Evolutionary conservation across 2,888 invertebrate species (phyloP).

Genomic region (Ophion ellenae): DNA sequence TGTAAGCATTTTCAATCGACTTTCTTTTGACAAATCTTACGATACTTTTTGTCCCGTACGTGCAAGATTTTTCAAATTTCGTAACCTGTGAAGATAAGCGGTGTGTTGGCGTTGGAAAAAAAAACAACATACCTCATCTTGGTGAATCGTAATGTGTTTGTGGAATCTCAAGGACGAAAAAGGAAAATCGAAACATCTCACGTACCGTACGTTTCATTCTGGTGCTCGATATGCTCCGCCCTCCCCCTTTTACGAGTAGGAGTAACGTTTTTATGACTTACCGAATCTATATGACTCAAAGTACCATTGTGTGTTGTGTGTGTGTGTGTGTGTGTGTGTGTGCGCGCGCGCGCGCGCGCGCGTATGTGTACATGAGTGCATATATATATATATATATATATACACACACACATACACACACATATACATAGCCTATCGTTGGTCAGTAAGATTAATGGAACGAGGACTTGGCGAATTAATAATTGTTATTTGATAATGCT

Average conservation of each 20-base stretch:
- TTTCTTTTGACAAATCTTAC: slow-evolving; percentile 33
- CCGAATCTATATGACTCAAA: slow-evolving; percentile 74
- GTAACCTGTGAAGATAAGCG: background rate
- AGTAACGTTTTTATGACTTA: slow-evolving; percentile 71
- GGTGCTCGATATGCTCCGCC: slow-evolving; percentile 80
- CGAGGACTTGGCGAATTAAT: slow-evolving; percentile 77
- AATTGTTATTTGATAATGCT: slow-evolving; percentile 79
- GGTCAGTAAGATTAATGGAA: slow-evolving; percentile 75
- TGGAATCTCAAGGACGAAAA: slow-evolving; percentile 51
- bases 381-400: background rate
- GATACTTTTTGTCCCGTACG: slow-evolving; percentile 32
- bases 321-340: too few species aligned
- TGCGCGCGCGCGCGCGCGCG: background rate
- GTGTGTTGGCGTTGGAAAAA: slow-evolving; percentile 7
- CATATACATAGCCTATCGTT: slow-evolving; percentile 75
- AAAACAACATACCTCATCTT: slow-evolving; percentile 9
- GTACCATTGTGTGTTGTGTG: background rate
- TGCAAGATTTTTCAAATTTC: slow-evolving; percentile 34
- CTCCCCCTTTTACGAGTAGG: slow-evolving; percentile 54
- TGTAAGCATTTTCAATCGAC: slow-evolving; percentile 30
- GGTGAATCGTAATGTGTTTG: slow-evolving; percentile 32
- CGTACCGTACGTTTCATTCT: slow-evolving; percentile 77
- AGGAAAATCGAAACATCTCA: slow-evolving; percentile 60
- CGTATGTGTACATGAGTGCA: background rate
- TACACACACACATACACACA: slow-evolving; percentile 73